Evolutionary conservation across 2,113 vertebrate genomes (phyloP).

Genomic region (Dipodomys merriami): DNA sequence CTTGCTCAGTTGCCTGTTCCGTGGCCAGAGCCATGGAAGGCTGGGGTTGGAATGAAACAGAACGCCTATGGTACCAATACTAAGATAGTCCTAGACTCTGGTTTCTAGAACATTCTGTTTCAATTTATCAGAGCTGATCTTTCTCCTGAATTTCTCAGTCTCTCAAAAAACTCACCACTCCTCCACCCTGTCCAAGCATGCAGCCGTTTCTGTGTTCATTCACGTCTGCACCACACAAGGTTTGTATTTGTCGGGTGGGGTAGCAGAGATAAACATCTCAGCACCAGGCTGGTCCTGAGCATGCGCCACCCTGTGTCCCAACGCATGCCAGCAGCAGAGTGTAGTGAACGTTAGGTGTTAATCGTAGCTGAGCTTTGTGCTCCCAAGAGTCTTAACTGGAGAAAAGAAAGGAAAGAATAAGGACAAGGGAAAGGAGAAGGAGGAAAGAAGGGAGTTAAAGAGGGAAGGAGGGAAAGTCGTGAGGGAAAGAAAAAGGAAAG

Average conservation of each 20-base stretch:
- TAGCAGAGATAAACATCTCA: not conserved
- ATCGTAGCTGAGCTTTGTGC: not conserved
- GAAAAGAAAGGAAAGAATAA: not conserved
- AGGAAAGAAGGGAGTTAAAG: not conserved
- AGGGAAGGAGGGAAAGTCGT: too few relatives aligned
- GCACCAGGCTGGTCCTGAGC: not conserved
- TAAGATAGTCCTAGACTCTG: not conserved
- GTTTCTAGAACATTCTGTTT: not conserved
- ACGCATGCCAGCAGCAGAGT: too few relatives aligned
- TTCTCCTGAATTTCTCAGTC: not conserved
- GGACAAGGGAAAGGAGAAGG: not conserved
- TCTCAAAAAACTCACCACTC: not conserved
- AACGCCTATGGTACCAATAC: not conserved
- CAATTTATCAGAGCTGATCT: not conserved
- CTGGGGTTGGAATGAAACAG: not conserved
- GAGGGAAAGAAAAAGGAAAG: too few relatives aligned
- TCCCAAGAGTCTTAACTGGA: not conserved
- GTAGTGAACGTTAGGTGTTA: rapidly evolving
- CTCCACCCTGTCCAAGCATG: too few relatives aligned
- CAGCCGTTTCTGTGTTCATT: not conserved
- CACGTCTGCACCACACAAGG: not conserved
- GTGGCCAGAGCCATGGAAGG: not conserved
- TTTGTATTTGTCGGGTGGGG: not conserved
- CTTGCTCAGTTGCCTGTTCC: not conserved
- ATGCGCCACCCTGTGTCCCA: too few relatives aligned